These are phyloP conservation scores for Leptinotarsa defecta DNA, from an alignment of 1,140 invertebrate species.

Conservation along the genomic window DNA sequence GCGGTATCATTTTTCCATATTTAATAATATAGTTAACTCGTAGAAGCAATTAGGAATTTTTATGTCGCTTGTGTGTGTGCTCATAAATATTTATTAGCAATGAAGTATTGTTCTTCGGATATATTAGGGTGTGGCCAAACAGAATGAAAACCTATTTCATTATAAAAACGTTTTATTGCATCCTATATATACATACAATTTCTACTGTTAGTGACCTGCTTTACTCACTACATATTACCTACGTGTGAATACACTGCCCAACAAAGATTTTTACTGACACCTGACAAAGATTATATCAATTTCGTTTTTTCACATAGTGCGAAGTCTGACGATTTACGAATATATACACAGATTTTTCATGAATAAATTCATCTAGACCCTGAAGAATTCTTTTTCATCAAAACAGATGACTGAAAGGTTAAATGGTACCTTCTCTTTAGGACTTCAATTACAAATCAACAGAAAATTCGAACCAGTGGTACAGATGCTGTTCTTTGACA, in stretches of 20 bases:
- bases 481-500: no score
- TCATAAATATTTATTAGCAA: constrained; percentile 28
- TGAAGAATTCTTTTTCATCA: no score
- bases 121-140: constrained; percentile 25
- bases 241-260: constrained; percentile 2
- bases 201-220: constrained; percentile 29
- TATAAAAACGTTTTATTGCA: constrained; percentile 31
- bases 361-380: no score
- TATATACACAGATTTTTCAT: no score
- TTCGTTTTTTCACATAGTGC: no score
- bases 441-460: no score
- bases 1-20: constrained; percentile 28
- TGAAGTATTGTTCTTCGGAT: constrained; percentile 24
- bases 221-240: constrained; percentile 16
- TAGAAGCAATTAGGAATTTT: constrained; percentile 27
- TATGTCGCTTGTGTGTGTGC: constrained; percentile 18
- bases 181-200: constrained; percentile 22
- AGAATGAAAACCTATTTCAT: constrained; percentile 26
- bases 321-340: no score
- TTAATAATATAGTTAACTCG: constrained; percentile 28
- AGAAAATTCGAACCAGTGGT: no score
- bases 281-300: no score
- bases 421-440: no score
- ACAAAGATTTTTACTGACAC: background rate
- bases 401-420: no score